These are phyloP conservation scores for Nyctalus aviator DNA, from an alignment of 2,797 vertebrate genomes.

Conservation along the genomic window DNA sequence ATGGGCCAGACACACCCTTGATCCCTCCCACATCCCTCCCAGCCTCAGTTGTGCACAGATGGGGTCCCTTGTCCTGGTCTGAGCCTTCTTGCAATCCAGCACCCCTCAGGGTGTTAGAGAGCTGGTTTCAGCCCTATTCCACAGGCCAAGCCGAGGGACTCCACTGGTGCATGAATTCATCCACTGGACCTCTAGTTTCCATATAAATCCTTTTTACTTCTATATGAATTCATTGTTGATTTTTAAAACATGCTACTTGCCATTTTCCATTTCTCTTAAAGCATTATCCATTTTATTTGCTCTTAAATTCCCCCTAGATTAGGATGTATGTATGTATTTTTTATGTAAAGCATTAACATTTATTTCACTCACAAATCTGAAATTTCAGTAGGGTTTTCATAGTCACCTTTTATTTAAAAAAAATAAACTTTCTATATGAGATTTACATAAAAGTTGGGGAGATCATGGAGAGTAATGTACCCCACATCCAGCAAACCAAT, in stretches of 20 bases:
- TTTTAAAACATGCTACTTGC: background rate
- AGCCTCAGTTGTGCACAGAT: too few species aligned
- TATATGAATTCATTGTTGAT: background rate
- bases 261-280: constrained; percentile 38
- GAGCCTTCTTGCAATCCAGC: too few species aligned
- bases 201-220: background rate
- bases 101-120: too few species aligned
- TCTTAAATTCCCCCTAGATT: background rate
- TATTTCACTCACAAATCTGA: constrained; percentile 1
- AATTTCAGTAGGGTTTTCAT: background rate
- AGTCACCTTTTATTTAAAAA: background rate
- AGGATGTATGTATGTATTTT: background rate
- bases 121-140: too few species aligned
- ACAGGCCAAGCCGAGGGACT: too few species aligned
- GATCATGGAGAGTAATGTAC: background rate
- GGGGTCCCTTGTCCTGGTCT: too few species aligned
- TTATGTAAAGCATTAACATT: background rate
- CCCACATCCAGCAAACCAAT: background rate
- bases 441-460: constrained; percentile 8
- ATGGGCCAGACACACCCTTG: too few species aligned
- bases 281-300: background rate
- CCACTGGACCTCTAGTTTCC: background rate
- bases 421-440: background rate
- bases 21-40: too few species aligned
- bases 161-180: too few species aligned